Conservation (phyloP, 2,113 vertebrate species). For the Casuarius casuarius region DNA sequence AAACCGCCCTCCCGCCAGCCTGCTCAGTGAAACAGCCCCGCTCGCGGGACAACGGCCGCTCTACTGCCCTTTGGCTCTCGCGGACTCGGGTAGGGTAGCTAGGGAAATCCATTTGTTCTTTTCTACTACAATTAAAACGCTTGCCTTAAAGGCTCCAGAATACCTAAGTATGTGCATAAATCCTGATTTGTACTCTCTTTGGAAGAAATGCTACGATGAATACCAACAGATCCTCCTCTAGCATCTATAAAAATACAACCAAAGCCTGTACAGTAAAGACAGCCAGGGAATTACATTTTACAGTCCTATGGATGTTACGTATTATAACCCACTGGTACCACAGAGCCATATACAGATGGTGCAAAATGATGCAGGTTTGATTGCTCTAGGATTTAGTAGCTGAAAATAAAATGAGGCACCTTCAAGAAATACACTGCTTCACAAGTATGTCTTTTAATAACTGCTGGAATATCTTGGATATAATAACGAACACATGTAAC, state of each 20-base stretch:
- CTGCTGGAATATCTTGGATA: not conserved
- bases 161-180: not conserved
- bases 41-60: not conserved
- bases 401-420: constrained; percentile 24
- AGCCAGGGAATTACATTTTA: not conserved
- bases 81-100: not conserved
- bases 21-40: not conserved
- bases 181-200: not conserved
- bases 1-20: not conserved
- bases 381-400: constrained; percentile 29
- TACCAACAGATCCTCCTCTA: not conserved
- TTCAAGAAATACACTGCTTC: not conserved
- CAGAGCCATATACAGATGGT: not conserved
- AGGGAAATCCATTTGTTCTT: not conserved
- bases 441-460: not conserved
- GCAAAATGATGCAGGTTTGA: not conserved
- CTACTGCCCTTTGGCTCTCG: not conserved
- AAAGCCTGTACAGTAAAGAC: not conserved
- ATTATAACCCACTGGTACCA: not conserved
- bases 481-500: constrained; percentile 50
- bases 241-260: not conserved
- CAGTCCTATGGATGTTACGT: not conserved
- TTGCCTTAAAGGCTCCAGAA: not conserved
- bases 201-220: not conserved
- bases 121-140: not conserved